phyloP scores from a whole-genome alignment of 92 coral and sea anemone species.

The Zoanthus sociatus region DNA sequence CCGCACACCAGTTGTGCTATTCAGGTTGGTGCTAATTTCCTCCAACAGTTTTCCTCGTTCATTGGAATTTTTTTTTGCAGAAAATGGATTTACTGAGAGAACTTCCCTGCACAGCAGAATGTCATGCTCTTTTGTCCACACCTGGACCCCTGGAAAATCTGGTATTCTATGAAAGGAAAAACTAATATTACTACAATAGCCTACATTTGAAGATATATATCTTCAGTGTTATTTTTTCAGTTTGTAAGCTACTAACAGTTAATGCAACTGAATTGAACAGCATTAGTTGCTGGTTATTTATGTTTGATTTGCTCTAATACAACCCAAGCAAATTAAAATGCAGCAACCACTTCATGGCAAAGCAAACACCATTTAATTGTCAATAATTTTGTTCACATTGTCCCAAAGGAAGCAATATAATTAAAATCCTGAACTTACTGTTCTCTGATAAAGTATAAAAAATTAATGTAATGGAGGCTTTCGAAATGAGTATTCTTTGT shows the following conservation, averaged over 20 bases:
- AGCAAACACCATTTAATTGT: slow-evolving; percentile 45
- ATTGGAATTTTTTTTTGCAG: slow-evolving; percentile 36
- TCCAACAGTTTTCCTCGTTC: slow-evolving; percentile 40
- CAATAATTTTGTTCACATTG: slow-evolving; percentile 52
- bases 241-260: slow-evolving; percentile 55
- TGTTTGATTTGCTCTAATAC: slow-evolving; percentile 52
- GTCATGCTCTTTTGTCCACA: slow-evolving; percentile 39
- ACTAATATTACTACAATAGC: slow-evolving; percentile 43
- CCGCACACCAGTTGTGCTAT: slow-evolving; percentile 20
- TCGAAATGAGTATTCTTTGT: neutral
- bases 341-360: too few species aligned
- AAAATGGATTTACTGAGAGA: slow-evolving; percentile 39
- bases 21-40: slow-evolving; percentile 36
- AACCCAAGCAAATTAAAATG: too few species aligned
- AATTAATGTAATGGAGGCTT: slow-evolving; percentile 46
- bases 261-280: slow-evolving; percentile 52
- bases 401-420: slow-evolving; percentile 59
- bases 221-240: slow-evolving; percentile 42
- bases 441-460: slow-evolving; percentile 38
- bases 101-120: slow-evolving; percentile 48
- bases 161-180: slow-evolving; percentile 47
- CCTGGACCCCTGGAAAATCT: slow-evolving; percentile 45
- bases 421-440: slow-evolving; percentile 51
- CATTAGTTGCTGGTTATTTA: slow-evolving; percentile 38
- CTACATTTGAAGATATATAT: slow-evolving; percentile 46